A percentile compares a stretch with the other conserved stretches of the same genome.
Conservation (phyloP, 2,113 vertebrate species). For the Mus musculus region DNA sequence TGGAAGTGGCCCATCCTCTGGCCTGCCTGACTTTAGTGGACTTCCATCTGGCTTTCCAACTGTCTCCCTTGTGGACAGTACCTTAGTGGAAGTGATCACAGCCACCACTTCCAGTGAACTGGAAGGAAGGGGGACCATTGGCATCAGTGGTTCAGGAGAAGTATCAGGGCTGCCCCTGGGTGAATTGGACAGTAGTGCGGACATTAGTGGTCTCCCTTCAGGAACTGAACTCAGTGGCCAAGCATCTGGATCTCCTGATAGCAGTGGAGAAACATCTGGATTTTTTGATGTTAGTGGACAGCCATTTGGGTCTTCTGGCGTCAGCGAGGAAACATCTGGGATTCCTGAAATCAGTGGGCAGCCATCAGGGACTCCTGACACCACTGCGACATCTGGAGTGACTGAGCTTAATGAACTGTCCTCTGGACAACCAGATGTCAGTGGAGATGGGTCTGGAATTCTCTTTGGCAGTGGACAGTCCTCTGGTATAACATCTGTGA, state of each 20-base stretch:
- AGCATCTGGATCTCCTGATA: slow-evolving; percentile 65
- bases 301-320: slow-evolving; percentile 65
- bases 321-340: slow-evolving; percentile 82
- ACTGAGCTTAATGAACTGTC: slow-evolving; percentile 85
- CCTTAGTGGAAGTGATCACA: slow-evolving; percentile 87
- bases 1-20: slow-evolving; percentile 84
- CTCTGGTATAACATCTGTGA: slow-evolving; percentile 83
- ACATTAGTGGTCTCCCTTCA: slow-evolving; percentile 85
- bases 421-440: slow-evolving; percentile 85
- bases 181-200: slow-evolving; percentile 83
- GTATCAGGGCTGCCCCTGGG: slow-evolving; percentile 82
- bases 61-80: slow-evolving; percentile 88
- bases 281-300: slow-evolving; percentile 82
- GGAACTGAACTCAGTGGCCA: slow-evolving; percentile 85
- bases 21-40: slow-evolving; percentile 86
- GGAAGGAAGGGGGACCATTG: slow-evolving; percentile 87
- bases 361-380: slow-evolving; percentile 75
- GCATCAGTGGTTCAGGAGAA: slow-evolving; percentile 85
- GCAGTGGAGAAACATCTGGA: slow-evolving; percentile 84
- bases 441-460: slow-evolving; percentile 86
- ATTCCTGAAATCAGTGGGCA: slow-evolving; percentile 84
- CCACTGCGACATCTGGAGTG: slow-evolving; percentile 84
- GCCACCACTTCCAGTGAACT: slow-evolving; percentile 82
- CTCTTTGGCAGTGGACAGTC: slow-evolving; percentile 78
- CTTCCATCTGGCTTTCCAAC: slow-evolving; percentile 87